Conservation (phyloP, 2,113 vertebrate genomes). For the Colossoma macropomum region DNA sequence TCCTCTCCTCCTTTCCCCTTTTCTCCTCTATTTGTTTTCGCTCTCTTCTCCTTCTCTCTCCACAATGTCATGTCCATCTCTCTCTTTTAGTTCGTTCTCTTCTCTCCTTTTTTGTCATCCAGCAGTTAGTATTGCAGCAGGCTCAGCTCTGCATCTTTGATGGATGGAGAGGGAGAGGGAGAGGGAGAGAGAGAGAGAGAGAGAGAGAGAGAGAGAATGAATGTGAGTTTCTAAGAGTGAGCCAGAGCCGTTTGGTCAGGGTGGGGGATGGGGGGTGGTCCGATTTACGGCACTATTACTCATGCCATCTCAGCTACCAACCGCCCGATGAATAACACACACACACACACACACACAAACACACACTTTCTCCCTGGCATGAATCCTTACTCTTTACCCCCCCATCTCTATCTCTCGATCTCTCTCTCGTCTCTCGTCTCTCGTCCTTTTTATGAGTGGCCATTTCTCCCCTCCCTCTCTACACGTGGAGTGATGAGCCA, state of each 20-base stretch:
- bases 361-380: no score
- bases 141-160: neutral
- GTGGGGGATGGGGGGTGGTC: slow-evolving; percentile 38
- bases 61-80: no score
- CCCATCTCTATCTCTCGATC: neutral
- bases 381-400: no score
- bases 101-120: no score
- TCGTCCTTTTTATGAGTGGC: neutral
- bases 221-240: neutral
- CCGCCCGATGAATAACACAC: no score
- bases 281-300: slow-evolving; percentile 69
- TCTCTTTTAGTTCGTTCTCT: no score
- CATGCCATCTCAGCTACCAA: slow-evolving; percentile 56
- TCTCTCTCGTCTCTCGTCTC: slow-evolving; percentile 4
- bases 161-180: neutral
- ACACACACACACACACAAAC: no score
- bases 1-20: neutral
- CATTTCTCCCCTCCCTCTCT: slow-evolving; percentile 24
- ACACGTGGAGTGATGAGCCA: slow-evolving; percentile 57
- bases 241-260: no score
- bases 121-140: neutral
- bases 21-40: no score
- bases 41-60: neutral
- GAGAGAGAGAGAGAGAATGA: neutral
- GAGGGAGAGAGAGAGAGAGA: neutral